Base-by-base conservation (phyloP, 2,888 invertebrate genomes). In the Clitarchus hookeri region DNA sequence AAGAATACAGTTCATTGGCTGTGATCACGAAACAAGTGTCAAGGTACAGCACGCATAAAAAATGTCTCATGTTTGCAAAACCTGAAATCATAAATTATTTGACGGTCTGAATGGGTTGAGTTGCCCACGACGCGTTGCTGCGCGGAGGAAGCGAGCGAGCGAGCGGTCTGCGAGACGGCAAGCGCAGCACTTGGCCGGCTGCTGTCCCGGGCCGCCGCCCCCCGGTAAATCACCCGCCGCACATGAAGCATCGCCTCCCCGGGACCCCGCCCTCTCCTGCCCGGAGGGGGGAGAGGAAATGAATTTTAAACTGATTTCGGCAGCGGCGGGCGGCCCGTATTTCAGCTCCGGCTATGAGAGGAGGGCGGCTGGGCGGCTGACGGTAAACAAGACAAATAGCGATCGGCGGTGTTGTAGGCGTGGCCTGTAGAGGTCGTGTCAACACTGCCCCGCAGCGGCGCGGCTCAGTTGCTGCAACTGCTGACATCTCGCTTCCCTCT, bases 291-390 rank as follows among this genome's bases (percentile, higher is more conserved):
- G 80, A 25, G 13, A 27, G 80, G 83, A 85, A 85, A 85, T 85
- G 85, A 85, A 85, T 85, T 85, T 85, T 85, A 85, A 85, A 85
- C 85, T 85, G 85, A 85, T 85, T 85, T 78, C 85, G 77, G 84
- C 65, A 16, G 19, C 53, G 65, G 2, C 23, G 19, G 65, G n/a
- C 13, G 8, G 65, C 13, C 23, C 65, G 65, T 65, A 65, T 65
- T 65, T 65, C 65, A 65, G 23, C 8, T 1, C 23, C 65, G 65
- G 65, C 12, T 65, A 65, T 6, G 65, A 65, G 16, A 19, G 65
- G 65, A 48, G 48, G 48, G 16, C 3, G 48, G 16, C 6, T 1
- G 12, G 19, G 65, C 65, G 19, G 53, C 23, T n/a, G 23, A n/a
- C 65, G n/a, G 65, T 65, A 65, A 65, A n/a, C 65, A n/a, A 65